Conservation (phyloP, 2,888 invertebrate genomes). For the Cheilosia grossa region DNA sequence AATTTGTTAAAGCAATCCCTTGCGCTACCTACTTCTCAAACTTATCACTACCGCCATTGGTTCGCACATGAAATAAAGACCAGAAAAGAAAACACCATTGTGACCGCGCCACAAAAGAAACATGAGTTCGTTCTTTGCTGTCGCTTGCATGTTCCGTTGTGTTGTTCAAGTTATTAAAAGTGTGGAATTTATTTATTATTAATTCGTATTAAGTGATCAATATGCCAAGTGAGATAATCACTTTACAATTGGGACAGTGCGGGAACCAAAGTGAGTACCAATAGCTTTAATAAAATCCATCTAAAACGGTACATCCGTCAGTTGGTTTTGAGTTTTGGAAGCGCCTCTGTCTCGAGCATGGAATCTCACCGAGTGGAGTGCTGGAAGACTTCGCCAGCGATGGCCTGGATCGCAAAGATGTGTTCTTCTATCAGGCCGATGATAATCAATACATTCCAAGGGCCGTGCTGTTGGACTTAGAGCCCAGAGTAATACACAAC, state of each 20-base stretch:
- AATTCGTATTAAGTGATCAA: background rate
- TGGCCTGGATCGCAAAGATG: conserved; percentile 98
- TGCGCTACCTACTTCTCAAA: background rate
- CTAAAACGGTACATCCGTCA: conserved; percentile 77
- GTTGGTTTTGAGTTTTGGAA: conserved; percentile 99
- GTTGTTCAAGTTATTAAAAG: no score
- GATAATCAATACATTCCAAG: conserved; percentile 99
- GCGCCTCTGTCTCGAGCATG: conserved; percentile 97
- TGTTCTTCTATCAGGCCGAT: conserved; percentile 99
- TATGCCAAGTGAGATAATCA: conserved; percentile 99
- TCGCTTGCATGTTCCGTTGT: background rate
- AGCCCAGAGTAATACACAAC: conserved; percentile 98
- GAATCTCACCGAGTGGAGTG: conserved; percentile 98
- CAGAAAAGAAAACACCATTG: background rate
- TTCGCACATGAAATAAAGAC: background rate
- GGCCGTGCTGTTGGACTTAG: conserved; percentile 97
- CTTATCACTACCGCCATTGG: background rate
- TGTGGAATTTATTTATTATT: no score
- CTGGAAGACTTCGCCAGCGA: conserved; percentile 95
- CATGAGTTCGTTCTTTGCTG: background rate
- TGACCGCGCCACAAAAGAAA: background rate
- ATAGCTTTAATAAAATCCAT: background rate
- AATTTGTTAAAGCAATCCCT: no score
- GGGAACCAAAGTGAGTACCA: conserved; percentile 96
- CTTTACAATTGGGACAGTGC: conserved; percentile 99